Base-by-base conservation (phyloP, 2,113 vertebrate species). In the Phocoena sinus region DNA sequence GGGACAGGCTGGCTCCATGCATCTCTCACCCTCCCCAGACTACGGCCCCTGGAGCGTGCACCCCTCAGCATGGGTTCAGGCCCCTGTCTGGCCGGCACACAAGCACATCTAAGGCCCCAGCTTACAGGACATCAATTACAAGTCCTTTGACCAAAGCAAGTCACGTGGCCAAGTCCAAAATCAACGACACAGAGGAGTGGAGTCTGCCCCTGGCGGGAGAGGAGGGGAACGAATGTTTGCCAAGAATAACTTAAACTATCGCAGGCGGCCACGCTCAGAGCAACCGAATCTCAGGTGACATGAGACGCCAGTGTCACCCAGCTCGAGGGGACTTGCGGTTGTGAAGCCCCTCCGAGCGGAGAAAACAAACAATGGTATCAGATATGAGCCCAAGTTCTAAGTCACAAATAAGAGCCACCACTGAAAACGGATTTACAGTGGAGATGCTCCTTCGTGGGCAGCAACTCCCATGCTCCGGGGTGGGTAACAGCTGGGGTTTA, bases 401-500 rank as follows among this genome's bases (percentile, higher is more conserved):
- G 50, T 41, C 90, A 87, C 95, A 76, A 36, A 20, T 21, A 36
- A 68, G 28, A 94, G 65, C 50, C 71, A 7, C 58, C 21, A 1
- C 71, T 17, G 50, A 26, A 47, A 60, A 89, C 1, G 41, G 88
- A 73, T 44, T 73, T 31, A 23, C n/a, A 36, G 33, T 44, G 4
- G 31, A 81, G 67, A 38, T 6, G 18, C 53, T 90, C 33, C 82
- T 47, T 3, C 44, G 65, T 2, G 23, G 1, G 73, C 81, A 25
- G 20, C 36, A 65, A 44, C 9, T 50, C 8, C 26, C 17, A 0
- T 0, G 28, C 76, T 44, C n/a, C 2, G 6, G 58, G 23, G 26
- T 8, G 23, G 73, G 47, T 6, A 28, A 6, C 88, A 41, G 71
- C 71, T 70, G 83, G 50, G 71, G 67, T 92, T n/a, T 12, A 26